Base-by-base conservation (phyloP, 2,888 invertebrate species). In the Plagodis pulveraria region DNA sequence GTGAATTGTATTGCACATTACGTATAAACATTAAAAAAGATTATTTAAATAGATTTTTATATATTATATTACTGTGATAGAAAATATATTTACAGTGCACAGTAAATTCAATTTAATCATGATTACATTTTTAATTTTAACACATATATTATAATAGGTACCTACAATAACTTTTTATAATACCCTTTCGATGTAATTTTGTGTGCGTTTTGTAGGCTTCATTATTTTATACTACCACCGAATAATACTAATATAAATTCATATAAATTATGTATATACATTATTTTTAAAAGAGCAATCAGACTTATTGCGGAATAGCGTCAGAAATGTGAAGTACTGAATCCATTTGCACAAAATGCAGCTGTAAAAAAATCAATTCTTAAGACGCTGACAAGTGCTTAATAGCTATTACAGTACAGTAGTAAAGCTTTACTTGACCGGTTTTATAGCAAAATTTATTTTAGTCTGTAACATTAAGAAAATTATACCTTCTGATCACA, bases 121-220 rank as follows among this genome's bases (percentile, higher is more conserved):
- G 12, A 11, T 10, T n/a, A n/a, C n/a, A n/a, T n/a, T n/a, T n/a
- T 10, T n/a, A 9, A 42, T 12, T 12, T 12, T 12, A 42, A 42
- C 6, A 42, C 8, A 42, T 42, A 12, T 35, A 11, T 42, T 42
- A 42, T 41, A 6, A 42, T 42, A 42, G 10, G 22, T 11, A n/a
- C n/a, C 12, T 40, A 42, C 12, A 11, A 42, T 42, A 42, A 42
- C 6, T 42, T 11, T 66, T 34, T 66, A 59, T 66, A 68, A 67
- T 68, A 69, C 58, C 65, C 64, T 63, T 70, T 68, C 62, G 68
- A 71, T 70, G 67, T 60, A 55, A 59, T 59, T 56, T 59, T 56
- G 57, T 72, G 71, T 71, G 72, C 68, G 72, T 57, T 42, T 52
- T 54, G 6, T 38, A 41, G 6, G 32, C 49, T 35, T 47, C 49